These are phyloP conservation scores for Gnathonemus longibarbis DNA, from an alignment of 2,113 vertebrate genomes.

Conservation along the genomic window DNA sequence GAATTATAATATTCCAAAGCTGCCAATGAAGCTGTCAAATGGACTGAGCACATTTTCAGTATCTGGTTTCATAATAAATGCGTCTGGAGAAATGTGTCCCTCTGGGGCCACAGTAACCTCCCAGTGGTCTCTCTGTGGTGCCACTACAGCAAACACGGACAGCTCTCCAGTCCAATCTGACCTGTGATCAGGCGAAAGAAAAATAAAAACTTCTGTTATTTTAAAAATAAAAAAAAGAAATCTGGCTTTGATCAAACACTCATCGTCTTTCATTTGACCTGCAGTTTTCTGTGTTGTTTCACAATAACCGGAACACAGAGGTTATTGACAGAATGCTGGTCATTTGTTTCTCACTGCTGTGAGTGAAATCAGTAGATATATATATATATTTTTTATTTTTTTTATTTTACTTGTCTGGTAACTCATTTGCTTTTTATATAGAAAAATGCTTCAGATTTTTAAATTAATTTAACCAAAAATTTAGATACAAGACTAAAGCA, in stretches of 20 bases:
- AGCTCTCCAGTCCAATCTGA: not conserved
- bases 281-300: not conserved
- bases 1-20: not conserved
- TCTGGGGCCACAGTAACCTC: not conserved
- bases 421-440: not conserved
- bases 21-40: slow-evolving; percentile 6
- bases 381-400: too few species aligned
- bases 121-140: not conserved
- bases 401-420: not conserved
- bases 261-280: not conserved
- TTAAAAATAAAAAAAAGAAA: not conserved
- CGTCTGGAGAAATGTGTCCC: not conserved
- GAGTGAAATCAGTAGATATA: not conserved
- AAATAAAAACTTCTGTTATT: not conserved
- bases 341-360: not conserved
- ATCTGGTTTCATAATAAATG: not conserved
- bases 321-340: not conserved
- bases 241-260: not conserved
- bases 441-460: not conserved
- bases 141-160: not conserved
- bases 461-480: not conserved
- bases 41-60: not conserved
- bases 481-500: not conserved
- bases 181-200: not conserved
- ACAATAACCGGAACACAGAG: not conserved